These are phyloP conservation scores for Microctenopoma stevenorrisi DNA, from an alignment of 2,797 vertebrate species.

Conservation along the genomic window DNA sequence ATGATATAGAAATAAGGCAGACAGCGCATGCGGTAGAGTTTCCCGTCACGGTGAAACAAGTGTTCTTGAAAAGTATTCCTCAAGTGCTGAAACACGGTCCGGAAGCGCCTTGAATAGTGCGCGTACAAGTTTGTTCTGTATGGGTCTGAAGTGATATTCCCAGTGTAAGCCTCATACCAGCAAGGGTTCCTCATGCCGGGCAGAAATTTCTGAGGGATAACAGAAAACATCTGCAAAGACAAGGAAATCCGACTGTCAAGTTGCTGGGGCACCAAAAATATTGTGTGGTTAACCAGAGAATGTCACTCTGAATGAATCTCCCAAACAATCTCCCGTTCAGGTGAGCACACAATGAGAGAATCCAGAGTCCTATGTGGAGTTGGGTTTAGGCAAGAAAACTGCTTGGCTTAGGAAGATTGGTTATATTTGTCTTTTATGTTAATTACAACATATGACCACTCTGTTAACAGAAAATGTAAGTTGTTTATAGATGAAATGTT, in stretches of 20 bases:
- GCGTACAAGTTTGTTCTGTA: constrained; percentile 92
- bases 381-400: too few species aligned
- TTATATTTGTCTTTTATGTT: too few species aligned
- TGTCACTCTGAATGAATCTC: too few species aligned
- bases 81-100: constrained; percentile 89
- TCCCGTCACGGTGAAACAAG: constrained; percentile 83
- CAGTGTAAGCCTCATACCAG: constrained; percentile 92
- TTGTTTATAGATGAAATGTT: too few species aligned
- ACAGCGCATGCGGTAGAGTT: constrained; percentile 90
- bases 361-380: too few species aligned
- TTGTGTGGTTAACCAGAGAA: too few species aligned
- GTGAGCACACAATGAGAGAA: too few species aligned
- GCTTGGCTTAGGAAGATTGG: too few species aligned
- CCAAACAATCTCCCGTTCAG: too few species aligned
- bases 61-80: constrained; percentile 90
- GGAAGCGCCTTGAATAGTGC: constrained; percentile 90
- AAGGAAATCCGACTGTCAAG: constrained; percentile 31
- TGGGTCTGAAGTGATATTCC: constrained; percentile 88
- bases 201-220: constrained; percentile 90
- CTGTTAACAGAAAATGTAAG: too few species aligned
- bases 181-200: constrained; percentile 92
- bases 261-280: constrained; percentile 2
- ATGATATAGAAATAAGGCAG: constrained; percentile 97
- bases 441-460: too few species aligned
- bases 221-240: constrained; percentile 91